Evolutionary conservation across 64 coral and sea anemone genomes (phyloP), one percentile per base, ranked within the genome.

Genomic region (Catalaphyllia jardinei): DNA sequence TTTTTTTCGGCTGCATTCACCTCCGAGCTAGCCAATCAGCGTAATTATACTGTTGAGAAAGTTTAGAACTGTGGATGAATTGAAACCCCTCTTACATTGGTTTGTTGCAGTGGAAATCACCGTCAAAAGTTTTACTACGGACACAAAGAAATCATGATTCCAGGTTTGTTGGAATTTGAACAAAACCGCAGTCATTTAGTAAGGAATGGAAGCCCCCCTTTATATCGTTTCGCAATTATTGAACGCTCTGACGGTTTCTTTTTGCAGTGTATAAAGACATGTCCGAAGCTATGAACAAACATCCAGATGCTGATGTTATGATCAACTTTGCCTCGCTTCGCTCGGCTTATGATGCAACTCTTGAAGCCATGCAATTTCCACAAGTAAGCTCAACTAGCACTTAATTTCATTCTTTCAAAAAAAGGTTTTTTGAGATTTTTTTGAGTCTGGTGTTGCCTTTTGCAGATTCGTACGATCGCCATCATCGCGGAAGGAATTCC

Each of bases 401-500:
- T 62, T 62, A 22, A 4, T 69, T 69, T 27, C n/a, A 24, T 9
- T 27, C 7, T 67, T 69, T 10, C 4, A 24, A 4, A 69, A 22
- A n/a, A 78, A 78, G 4, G 0, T 38, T 8, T 49, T 78, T 35
- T 1, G 20, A 78, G 42, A 46, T 4, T 46, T 46, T 3, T 46
- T 46, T 46, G 0, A 46, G 5, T 4, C 5, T 6, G 3, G 4
- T 46, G 42, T 78, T 78, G 19, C 25, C 76, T 11, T 38, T 14
- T n/a, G 35, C 67, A 99, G 94, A 99, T 99, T 77, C 94, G 97
- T 52, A 91, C 94, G 29, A 99, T 99, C 67, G 94, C 97, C 25
- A 99, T 99, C 61, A 99, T 99, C 51, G 97, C 97, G 4, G 97
- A 99, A 79, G 97, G 97, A 89, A 99, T 99, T 17, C 97, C 97